phyloP scores from a whole-genome alignment of 2,113 vertebrate species.

The Alethe castanea region DNA sequence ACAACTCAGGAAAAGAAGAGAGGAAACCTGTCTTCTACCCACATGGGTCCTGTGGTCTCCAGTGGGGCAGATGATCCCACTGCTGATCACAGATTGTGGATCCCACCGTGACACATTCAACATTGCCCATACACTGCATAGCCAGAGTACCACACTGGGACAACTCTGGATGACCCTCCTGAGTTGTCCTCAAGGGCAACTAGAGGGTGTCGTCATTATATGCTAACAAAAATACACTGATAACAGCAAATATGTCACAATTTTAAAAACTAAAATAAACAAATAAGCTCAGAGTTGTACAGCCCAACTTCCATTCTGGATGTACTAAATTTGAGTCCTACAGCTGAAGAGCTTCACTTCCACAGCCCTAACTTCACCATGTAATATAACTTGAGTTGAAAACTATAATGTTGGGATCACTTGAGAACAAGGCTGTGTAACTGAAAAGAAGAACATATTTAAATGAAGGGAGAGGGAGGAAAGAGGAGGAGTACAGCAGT shows the following conservation, averaged over 20 bases:
- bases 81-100: fast-evolving
- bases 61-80: background rate
- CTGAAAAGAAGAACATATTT: background rate
- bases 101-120: background rate
- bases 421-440: background rate
- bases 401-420: background rate
- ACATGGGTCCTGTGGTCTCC: background rate
- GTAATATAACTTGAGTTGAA: background rate
- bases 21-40: background rate
- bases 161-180: background rate
- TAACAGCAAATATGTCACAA: background rate
- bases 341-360: background rate
- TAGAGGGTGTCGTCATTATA: background rate
- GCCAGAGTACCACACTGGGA: background rate
- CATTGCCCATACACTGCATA: fast-evolving
- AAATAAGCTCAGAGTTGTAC: background rate
- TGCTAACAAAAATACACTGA: background rate
- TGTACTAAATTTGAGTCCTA: background rate
- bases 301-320: background rate
- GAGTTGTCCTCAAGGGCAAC: background rate
- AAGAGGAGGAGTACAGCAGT: background rate
- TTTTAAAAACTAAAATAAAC: background rate
- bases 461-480: background rate
- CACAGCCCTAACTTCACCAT: background rate
- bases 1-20: background rate